Evolutionary conservation across 2,888 invertebrate species (phyloP), one percentile per base, ranked within the genome.

Genomic region (Venusia cambrica): DNA sequence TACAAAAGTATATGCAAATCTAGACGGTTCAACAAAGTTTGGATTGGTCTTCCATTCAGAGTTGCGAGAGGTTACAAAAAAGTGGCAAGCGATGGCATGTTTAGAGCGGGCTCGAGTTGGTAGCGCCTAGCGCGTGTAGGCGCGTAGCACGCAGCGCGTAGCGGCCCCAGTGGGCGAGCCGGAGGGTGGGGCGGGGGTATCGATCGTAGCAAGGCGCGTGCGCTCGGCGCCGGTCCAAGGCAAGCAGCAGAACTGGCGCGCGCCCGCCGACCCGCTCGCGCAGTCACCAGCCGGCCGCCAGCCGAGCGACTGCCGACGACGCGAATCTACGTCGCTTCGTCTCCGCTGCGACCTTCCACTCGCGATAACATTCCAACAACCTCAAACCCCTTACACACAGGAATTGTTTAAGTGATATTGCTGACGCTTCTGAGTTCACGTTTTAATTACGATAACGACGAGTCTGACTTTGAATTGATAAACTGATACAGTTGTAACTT

Each of bases 171-270:
- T 59, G 73, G 83, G 79, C 48, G 77, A 51, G 38, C 32, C 47
- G 35, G 72, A 55, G 73, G 80, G 67, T 60, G 59, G 81, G 76
- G 79, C 69, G 73, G 81, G 83, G 84, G 84, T 85, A 85, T 85
- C 78, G 85, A 85, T 85, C 81, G 67, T 65, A 51, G 67, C 63
- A 62, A 66, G 78, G 81, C 83, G 84, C 84, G 71, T 81, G 83
- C 83, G 81, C 74, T 62, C 65, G 66, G 62, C 58, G 57, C 61
- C 52, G 62, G n/a, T n/a, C n/a, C n/a, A n/a, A n/a, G n/a, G n/a
- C n/a, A n/a, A n/a, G 66, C 66, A 5, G 21, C 31, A 20, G 60
- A 65, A 69, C 67, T 64, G 68, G 71, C 71, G 60, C 53, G 47
- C 58, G 58, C 61, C 51, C 65, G 56, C 57, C 45, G 53, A 48